phyloP scores from a whole-genome alignment of 2,888 invertebrate genomes.

The Drosophila anceps region DNA sequence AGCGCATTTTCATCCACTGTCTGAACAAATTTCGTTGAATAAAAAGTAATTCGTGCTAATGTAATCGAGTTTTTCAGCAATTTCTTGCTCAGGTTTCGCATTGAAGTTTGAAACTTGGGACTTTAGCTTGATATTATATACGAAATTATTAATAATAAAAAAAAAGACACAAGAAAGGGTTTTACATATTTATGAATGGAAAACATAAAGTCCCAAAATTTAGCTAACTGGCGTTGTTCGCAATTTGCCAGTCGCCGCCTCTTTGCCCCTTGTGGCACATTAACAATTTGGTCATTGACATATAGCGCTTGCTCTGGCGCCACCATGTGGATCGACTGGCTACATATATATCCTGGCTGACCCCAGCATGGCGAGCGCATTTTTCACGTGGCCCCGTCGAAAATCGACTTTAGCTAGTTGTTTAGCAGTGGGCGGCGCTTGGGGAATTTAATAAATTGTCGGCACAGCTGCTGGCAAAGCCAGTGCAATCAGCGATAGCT shows the following conservation, averaged over 20 bases:
- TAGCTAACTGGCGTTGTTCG: not conserved
- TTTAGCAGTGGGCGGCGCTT: constrained; percentile 1
- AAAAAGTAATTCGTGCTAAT: not conserved
- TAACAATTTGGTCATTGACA: constrained; percentile 54
- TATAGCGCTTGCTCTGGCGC: constrained; percentile 20
- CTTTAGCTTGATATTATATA: not conserved
- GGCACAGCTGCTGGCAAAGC: constrained; percentile 19
- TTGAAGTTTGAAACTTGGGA: not conserved
- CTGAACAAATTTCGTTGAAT: not conserved
- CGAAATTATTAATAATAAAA: not conserved
- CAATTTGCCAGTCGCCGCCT: not conserved
- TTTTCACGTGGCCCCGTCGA: constrained; percentile 33
- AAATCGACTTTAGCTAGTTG: constrained; percentile 31
- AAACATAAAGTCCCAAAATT: not conserved
- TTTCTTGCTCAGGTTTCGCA: not conserved
- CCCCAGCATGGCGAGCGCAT: constrained; percentile 33
- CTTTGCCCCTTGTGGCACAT: constrained; percentile 22
- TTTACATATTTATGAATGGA: not conserved
- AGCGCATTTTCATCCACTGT: not conserved
- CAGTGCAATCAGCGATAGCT: constrained; percentile 41
- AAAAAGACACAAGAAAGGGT: not conserved
- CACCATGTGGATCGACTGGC: constrained; percentile 12
- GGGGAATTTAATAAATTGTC: constrained; percentile 43
- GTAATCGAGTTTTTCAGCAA: not conserved
- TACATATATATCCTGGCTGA: constrained; percentile 18